These are phyloP conservation scores for Istiophorus platypterus DNA, from an alignment of 2,113 vertebrate species.

Conservation along the genomic window DNA sequence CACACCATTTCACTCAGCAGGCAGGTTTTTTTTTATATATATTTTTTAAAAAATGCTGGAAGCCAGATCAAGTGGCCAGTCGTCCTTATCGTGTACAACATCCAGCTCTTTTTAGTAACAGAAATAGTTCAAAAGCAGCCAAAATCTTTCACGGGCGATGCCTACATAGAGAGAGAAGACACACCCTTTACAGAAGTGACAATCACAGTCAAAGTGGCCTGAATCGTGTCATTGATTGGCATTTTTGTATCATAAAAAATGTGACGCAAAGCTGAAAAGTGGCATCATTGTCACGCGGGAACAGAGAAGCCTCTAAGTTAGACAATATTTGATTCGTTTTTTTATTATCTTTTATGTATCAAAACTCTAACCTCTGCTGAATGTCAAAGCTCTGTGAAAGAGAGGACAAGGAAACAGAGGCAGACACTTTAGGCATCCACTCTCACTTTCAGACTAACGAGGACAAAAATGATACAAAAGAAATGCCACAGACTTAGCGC, in stretches of 20 bases:
- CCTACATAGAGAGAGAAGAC: neutral
- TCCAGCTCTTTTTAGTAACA: conserved; percentile 20
- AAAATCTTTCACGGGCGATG: conserved; percentile 35
- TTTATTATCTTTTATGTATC: conserved; percentile 3
- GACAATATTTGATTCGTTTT: neutral
- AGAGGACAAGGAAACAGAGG: conserved; percentile 1
- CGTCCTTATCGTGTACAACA: conserved; percentile 3
- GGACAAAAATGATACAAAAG: conserved; percentile 14
- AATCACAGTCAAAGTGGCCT: conserved; percentile 70
- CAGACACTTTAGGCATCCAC: neutral
- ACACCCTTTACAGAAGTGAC: conserved; percentile 62
- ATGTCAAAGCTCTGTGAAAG: neutral
- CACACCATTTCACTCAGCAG: conserved; percentile 1
- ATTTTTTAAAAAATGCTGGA: neutral
- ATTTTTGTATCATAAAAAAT: conserved; percentile 12
- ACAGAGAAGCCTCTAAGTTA: neutral
- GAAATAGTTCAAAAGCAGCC: conserved; percentile 38
- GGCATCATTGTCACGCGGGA: neutral
- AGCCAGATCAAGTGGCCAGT: conserved; percentile 1
- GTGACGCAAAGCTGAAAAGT: neutral
- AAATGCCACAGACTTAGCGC: conserved; percentile 33
- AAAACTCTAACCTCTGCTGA: neutral
- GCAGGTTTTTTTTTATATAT: neutral
- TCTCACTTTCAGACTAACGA: conserved; percentile 19
- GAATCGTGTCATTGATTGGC: conserved; percentile 22